These are phyloP conservation scores for Chaetura pelagica DNA, from an alignment of 2,113 vertebrate genomes.

Conservation along the genomic window DNA sequence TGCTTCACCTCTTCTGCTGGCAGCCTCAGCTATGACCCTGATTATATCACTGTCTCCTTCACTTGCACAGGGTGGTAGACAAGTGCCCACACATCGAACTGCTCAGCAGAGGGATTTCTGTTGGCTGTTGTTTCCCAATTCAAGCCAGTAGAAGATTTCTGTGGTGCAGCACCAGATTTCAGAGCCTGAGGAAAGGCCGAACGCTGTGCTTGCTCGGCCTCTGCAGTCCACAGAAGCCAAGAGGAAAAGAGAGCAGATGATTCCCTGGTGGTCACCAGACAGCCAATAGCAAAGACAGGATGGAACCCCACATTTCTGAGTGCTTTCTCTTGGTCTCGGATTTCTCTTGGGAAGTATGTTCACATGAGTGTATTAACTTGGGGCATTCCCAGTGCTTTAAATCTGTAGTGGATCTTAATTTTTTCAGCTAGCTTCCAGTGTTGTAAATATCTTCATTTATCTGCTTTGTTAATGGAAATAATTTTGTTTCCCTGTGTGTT, in stretches of 20 bases:
- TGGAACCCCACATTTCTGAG: background rate
- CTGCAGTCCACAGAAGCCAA: background rate
- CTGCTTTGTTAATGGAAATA: background rate
- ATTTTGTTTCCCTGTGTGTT: background rate
- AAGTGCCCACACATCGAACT: background rate
- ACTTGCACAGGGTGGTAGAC: background rate
- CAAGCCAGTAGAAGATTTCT: background rate
- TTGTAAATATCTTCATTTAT: background rate
- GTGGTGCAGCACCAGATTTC: background rate
- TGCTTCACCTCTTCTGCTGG: background rate
- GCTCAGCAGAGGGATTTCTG: background rate
- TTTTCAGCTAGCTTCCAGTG: background rate
- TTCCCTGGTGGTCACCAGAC: background rate
- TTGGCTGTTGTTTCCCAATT: rapidly evolving
- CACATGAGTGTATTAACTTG: background rate
- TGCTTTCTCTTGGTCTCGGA: background rate
- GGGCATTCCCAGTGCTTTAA: background rate
- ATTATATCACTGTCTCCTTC: background rate
- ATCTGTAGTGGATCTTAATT: background rate
- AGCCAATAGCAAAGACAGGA: background rate
- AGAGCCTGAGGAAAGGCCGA: background rate
- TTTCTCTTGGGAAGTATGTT: background rate
- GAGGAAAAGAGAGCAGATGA: background rate
- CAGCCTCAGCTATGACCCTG: background rate
- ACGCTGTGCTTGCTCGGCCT: background rate